Conservation (phyloP, 1,140 invertebrate genomes). For the Drosophila burlai region DNA sequence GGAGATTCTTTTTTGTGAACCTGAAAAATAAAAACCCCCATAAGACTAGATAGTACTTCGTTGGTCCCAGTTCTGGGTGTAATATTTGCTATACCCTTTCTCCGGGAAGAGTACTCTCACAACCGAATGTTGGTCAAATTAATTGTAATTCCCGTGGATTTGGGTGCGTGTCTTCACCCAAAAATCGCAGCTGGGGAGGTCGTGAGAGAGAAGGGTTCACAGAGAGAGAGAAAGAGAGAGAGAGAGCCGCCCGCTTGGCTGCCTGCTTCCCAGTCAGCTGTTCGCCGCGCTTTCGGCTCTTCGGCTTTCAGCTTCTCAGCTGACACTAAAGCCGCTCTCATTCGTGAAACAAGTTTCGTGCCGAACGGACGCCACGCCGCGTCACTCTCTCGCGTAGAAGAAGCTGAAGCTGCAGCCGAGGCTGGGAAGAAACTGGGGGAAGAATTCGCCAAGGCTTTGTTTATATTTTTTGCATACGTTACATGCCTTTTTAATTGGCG, state of each 20-base stretch:
- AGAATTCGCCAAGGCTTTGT: slow-evolving; percentile 56
- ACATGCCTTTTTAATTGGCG: slow-evolving; percentile 67
- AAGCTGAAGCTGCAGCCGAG: slow-evolving; percentile 6
- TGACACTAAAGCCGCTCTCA: slow-evolving; percentile 57
- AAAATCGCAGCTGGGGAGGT: background rate
- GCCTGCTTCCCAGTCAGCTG: slow-evolving; percentile 10
- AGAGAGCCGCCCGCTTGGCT: background rate
- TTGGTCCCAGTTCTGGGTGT: background rate
- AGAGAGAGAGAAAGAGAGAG: background rate
- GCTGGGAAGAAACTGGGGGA: slow-evolving; percentile 30
- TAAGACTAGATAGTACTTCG: background rate
- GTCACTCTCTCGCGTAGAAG: slow-evolving; percentile 48
- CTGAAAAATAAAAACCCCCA: too few relatives aligned
- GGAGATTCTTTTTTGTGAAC: background rate
- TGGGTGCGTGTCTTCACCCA: slow-evolving; percentile 22
- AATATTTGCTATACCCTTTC: background rate
- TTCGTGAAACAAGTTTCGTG: slow-evolving; percentile 76
- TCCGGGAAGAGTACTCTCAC: background rate
- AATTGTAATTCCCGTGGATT: slow-evolving; percentile 40
- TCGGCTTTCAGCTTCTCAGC: slow-evolving; percentile 36
- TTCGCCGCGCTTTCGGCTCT: slow-evolving; percentile 11
- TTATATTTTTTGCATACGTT: slow-evolving; percentile 65
- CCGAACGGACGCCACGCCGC: slow-evolving; percentile 69
- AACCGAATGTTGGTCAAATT: slow-evolving; percentile 35
- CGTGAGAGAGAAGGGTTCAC: background rate